A percentile compares a stretch with the other conserved stretches of the same genome.
These are phyloP conservation scores for Brachionus angularis DNA, from an alignment of 1,140 invertebrate genomes.

Conservation along the genomic window DNA sequence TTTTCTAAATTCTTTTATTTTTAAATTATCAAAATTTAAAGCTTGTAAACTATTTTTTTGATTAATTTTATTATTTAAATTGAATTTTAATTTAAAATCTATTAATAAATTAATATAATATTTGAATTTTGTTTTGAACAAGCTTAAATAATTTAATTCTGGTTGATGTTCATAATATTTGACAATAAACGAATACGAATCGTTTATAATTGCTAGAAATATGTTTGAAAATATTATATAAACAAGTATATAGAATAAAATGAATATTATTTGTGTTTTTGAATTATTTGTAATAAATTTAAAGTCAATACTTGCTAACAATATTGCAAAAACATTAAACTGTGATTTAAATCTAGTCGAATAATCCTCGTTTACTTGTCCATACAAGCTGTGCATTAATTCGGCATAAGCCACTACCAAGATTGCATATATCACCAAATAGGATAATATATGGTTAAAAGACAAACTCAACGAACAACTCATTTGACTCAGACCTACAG, in stretches of 20 bases:
- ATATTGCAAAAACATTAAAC: slow-evolving; percentile 14
- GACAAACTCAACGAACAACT: background rate
- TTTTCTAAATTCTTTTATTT: no score
- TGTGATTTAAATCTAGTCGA: background rate
- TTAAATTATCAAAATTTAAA: no score
- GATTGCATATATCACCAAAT: slow-evolving; percentile 20
- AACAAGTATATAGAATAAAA: slow-evolving; percentile 7
- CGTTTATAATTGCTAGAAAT: slow-evolving; percentile 14
- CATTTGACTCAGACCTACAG: slow-evolving; percentile 12
- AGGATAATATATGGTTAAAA: background rate
- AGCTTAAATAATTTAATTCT: slow-evolving; percentile 9
- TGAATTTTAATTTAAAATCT: no score
- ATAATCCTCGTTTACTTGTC: background rate
- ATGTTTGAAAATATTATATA: slow-evolving; percentile 16
- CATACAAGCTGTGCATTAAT: slow-evolving; percentile 12
- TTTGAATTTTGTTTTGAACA: background rate
- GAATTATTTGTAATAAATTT: slow-evolving; percentile 5
- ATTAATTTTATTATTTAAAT: no score
- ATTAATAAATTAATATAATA: slow-evolving; percentile 8
- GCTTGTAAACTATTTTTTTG: no score
- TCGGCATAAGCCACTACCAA: slow-evolving; percentile 8
- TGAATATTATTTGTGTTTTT: background rate
- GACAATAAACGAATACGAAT: slow-evolving; percentile 11
- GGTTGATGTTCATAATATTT: slow-evolving; percentile 10
- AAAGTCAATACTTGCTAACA: slow-evolving; percentile 16